These are phyloP conservation scores for Crenuchus spilurus DNA, from an alignment of 2,797 vertebrate species.

Conservation along the genomic window DNA sequence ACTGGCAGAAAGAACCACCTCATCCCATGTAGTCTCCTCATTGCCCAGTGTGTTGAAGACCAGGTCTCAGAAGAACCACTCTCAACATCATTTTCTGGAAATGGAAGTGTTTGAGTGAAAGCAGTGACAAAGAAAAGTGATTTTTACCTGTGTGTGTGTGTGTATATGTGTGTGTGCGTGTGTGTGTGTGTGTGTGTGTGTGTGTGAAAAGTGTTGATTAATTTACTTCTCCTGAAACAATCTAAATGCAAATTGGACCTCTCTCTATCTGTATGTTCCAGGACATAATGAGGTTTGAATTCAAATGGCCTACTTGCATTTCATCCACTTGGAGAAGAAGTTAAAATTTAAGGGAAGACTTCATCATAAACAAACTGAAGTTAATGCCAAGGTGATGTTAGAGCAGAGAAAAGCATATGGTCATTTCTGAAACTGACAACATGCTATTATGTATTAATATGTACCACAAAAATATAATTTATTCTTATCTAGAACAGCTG, in stretches of 20 bases:
- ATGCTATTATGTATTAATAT: not conserved
- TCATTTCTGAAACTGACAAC: slow-evolving; percentile 7
- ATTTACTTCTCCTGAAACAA: slow-evolving; percentile 83
- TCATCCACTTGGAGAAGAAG: slow-evolving; percentile 71
- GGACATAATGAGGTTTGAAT: slow-evolving; percentile 80
- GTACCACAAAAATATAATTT: slow-evolving; percentile 14
- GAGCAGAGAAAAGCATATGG: not conserved
- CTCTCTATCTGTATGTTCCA: slow-evolving; percentile 81
- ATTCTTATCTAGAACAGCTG: slow-evolving; percentile 1
- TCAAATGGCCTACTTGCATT: slow-evolving; percentile 78
- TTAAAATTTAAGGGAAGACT: slow-evolving; percentile 71
- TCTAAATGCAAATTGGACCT: slow-evolving; percentile 85
- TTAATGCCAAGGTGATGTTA: slow-evolving; percentile 23
- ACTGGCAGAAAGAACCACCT: not conserved
- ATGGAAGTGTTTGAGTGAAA: slow-evolving; percentile 27
- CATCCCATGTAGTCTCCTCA: no score
- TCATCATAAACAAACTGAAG: slow-evolving; percentile 65
- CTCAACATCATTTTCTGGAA: slow-evolving; percentile 10
- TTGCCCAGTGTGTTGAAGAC: no score
- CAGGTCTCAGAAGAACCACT: not conserved
- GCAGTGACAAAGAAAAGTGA: slow-evolving; percentile 23
- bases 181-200: slow-evolving; percentile 59
- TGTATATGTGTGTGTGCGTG: slow-evolving; percentile 49
- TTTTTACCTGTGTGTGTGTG: slow-evolving; percentile 46
- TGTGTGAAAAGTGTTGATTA: slow-evolving; percentile 73